Base-by-base conservation (phyloP, 1,140 invertebrate genomes). In the Cotesia typhae region DNA sequence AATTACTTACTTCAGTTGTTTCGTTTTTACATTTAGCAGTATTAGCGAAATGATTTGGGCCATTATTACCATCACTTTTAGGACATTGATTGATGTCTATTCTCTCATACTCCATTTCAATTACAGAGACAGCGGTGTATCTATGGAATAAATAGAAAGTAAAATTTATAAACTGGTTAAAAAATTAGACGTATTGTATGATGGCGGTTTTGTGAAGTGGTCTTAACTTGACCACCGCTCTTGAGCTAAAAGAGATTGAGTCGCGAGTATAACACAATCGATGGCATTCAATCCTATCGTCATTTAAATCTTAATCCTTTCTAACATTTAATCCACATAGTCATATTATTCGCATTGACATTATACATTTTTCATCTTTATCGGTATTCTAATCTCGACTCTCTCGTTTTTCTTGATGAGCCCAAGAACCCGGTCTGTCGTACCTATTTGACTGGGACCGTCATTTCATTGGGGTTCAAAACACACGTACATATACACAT, bases 81-180 rank as follows among this genome's bases (percentile, higher is more conserved):
- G 96, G 96, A 91, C 97, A 99, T 80, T 98, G 97, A 88, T 99
- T 99, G 84, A 99, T 97, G 85, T 99, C 97, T 87, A 99, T 95
- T 79, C 97, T 90, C 75, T 99, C 96, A 88, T 96, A 97, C 83
- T 99, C 97, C 90, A 98, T 94, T 90, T 99, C 97, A 83, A 98
- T 90, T 0, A 98, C 95, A 0, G 95, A 91, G 61, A 94, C 92
- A 35, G 95, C 97, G 1, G 97, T 97, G 82, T 98, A 98, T 76
- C 96, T 97, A 76, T 74, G 86, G 82, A 63, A 74, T 69, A 57
- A 41, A 72, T 78, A 51, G 63, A 52, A 61, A 17, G 59, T 61
- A 61, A 51, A 41, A 61, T 55, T 28, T n/a, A 12, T 5, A 4
- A 63, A 63, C 60, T 63, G 60, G 60, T 63, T 63, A 10, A 38